Evolutionary conservation across 2,888 invertebrate species (phyloP).

Genomic region (Lepidochrysops patricia): DNA sequence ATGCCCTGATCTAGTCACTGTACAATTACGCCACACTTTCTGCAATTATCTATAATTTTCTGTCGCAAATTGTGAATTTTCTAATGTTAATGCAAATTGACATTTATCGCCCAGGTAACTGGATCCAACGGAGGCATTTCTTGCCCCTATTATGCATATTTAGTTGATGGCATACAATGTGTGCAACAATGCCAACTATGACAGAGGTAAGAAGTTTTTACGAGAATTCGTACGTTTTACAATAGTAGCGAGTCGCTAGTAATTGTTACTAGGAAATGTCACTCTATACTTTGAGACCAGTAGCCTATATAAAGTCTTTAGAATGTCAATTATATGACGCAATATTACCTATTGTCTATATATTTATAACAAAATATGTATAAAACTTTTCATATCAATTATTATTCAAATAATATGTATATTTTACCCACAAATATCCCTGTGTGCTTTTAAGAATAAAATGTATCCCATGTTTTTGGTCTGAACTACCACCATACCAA

Average conservation of each 20-base stretch:
- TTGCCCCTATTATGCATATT: not conserved
- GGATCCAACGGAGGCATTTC: not conserved
- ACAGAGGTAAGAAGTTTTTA: not conserved
- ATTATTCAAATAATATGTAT: too few species aligned
- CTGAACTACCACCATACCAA: too few species aligned
- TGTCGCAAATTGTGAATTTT: slow-evolving; percentile 12
- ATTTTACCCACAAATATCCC: too few species aligned
- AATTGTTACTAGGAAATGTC: not conserved
- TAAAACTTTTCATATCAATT: too few species aligned
- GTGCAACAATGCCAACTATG: not conserved
- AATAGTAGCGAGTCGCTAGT: not conserved
- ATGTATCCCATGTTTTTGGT: too few species aligned
- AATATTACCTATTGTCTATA: too few species aligned
- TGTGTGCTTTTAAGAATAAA: too few species aligned
- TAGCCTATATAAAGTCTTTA: not conserved
- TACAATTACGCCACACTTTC: slow-evolving; percentile 17
- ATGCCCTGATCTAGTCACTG: slow-evolving; percentile 6
- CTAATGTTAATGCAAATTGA: slow-evolving; percentile 2
- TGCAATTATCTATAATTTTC: slow-evolving; percentile 17
- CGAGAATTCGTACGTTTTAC: not conserved
- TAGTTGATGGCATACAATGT: not conserved
- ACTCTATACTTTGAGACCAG: not conserved
- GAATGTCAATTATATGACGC: not conserved
- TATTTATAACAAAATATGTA: too few species aligned
- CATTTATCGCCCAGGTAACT: not conserved